Percentiles rank a stretch among this genome's conserved stretches.
phyloP scores from a whole-genome alignment of 2,888 invertebrate species.

The Trypoxylon attenuatum region DNA sequence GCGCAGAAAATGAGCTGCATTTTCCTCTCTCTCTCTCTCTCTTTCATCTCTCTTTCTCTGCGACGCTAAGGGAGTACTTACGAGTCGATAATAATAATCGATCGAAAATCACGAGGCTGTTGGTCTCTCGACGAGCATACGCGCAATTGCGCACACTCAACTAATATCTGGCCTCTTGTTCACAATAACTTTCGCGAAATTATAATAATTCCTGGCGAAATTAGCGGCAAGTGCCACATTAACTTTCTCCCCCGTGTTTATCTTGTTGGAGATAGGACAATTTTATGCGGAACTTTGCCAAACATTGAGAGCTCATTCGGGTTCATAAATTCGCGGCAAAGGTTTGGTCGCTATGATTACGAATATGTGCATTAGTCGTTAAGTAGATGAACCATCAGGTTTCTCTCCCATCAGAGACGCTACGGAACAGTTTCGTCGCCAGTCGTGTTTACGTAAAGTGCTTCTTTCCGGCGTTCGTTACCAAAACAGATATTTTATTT shows the following conservation, averaged over 20 bases:
- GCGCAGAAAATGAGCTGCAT: slow-evolving; percentile 40
- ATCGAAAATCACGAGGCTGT: slow-evolving; percentile 12
- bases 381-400: too few relatives aligned
- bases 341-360: slow-evolving; percentile 37
- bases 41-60: neutral
- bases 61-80: slow-evolving; percentile 6
- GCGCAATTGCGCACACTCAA: neutral
- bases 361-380: too few relatives aligned
- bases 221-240: slow-evolving; percentile 21
- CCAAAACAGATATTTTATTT: too few relatives aligned
- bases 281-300: slow-evolving; percentile 23
- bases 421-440: too few relatives aligned
- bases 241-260: slow-evolving; percentile 24
- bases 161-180: slow-evolving; percentile 13
- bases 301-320: slow-evolving; percentile 32
- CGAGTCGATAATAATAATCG: slow-evolving; percentile 20
- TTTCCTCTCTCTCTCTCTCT: slow-evolving; percentile 12
- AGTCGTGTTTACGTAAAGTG: too few relatives aligned
- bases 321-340: slow-evolving; percentile 26
- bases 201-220: slow-evolving; percentile 35
- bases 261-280: slow-evolving; percentile 30
- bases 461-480: too few relatives aligned
- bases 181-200: slow-evolving; percentile 29
- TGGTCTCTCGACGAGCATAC: neutral
- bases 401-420: too few relatives aligned